Base-by-base conservation (phyloP, 2,888 invertebrate genomes). In the Dasysyrphus albostriatus region DNA sequence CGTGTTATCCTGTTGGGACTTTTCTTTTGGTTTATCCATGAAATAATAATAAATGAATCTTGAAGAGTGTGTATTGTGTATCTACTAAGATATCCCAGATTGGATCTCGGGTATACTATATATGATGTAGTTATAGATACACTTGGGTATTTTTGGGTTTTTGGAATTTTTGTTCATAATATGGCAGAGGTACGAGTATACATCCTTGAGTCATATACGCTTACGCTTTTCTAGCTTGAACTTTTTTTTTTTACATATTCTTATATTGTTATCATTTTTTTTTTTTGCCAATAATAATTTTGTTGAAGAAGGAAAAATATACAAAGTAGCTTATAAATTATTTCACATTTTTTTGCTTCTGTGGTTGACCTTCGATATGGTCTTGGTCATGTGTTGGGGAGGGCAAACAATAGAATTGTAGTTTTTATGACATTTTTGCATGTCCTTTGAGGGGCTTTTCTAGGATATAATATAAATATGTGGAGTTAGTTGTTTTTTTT, bases 311-410 rank as follows among this genome's bases (percentile, higher is more conserved):
- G 59, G 47, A 54, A 82, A 72, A 78, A 69, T 87, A 83, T 67
- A 83, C 87, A 87, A 87, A 87, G 87, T 87, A 87, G 79, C 87
- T 83, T 83, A 87, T 87, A 87, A 87, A 87, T 87, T 87, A 87
- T 87, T 79, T 74, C 76, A 67, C 83, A 87, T 79, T 79, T 87
- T 67, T 37, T 59, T 8, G 9, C n/a, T n/a, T 54, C 16, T 61
- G 78, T 61, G 83, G 87, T 75, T 87, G 87, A 87, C 87, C 87
- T 87, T 87, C 83, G 65, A 37, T 37, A 47, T 47, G 42, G 49
- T 24, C 24, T 19, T 78, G 83, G 69, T 49, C 65, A 44, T 19
- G 42, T 19, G 24, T 24, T 1, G 63, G 44, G 56, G 65, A 24
- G 34, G 24, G 39, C 24, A 24, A 59, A 37, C 74, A 74, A 87